phyloP scores from a whole-genome alignment of 1,140 invertebrate genomes.

The Pseudomyrmex pallidus region DNA sequence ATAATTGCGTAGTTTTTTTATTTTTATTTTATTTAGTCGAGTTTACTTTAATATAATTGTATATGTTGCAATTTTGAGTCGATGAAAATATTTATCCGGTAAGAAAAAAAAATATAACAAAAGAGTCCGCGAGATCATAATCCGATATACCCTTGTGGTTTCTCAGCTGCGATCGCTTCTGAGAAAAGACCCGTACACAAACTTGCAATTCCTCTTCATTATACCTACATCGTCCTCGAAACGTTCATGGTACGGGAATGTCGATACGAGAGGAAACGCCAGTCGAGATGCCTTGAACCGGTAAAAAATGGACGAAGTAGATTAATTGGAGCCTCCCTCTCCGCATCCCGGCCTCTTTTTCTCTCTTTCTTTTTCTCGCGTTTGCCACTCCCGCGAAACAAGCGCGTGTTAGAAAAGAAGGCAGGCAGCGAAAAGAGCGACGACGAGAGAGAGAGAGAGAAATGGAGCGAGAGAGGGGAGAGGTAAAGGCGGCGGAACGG shows the following conservation, averaged over 20 bases:
- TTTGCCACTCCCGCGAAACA: neutral
- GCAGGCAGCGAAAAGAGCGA: constrained; percentile 13
- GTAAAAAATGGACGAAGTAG: constrained; percentile 59
- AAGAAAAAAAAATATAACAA: neutral
- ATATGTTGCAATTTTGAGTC: no score
- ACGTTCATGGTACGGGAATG: constrained; percentile 30
- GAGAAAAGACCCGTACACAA: constrained; percentile 9
- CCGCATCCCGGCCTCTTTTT: constrained; percentile 21
- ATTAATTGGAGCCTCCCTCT: constrained; percentile 71
- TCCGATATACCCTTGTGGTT: constrained; percentile 57
- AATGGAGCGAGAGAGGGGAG: constrained; percentile 9
- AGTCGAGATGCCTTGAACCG: constrained; percentile 33
- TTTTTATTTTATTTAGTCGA: no score
- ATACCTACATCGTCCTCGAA: constrained; percentile 26
- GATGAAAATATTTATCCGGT: no score
- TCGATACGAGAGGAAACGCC: constrained; percentile 58
- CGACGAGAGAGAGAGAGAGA: neutral
- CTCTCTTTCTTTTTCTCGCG: neutral
- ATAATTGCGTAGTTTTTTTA: no score
- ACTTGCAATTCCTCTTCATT: constrained; percentile 33
- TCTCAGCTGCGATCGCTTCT: constrained; percentile 38
- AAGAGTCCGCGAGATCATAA: constrained; percentile 84
- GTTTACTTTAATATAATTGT: no score
- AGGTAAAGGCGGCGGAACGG: constrained; percentile 10
- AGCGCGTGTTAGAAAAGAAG: constrained; percentile 12